These are phyloP conservation scores for Anadara kagoshimensis DNA, from an alignment of 1,140 invertebrate genomes.

Conservation along the genomic window DNA sequence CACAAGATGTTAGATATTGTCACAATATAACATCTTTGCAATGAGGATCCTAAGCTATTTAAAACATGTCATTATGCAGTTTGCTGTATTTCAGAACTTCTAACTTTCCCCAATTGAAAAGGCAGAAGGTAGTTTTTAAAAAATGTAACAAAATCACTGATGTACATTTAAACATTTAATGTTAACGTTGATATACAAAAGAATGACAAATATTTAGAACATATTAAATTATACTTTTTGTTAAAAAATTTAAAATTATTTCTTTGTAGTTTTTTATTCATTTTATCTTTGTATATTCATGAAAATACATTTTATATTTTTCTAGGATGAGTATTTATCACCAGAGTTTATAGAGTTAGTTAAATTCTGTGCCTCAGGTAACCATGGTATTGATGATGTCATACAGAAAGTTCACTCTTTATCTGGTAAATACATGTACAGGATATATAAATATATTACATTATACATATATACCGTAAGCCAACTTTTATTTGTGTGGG, in stretches of 20 bases:
- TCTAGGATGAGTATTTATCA: constrained; percentile 50
- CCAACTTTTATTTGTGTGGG: too few relatives aligned
- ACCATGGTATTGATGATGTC: constrained; percentile 37
- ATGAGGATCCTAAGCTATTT: too few relatives aligned
- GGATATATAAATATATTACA: neutral
- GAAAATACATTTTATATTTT: constrained; percentile 18
- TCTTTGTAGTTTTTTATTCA: neutral
- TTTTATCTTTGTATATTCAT: neutral
- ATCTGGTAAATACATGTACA: constrained; percentile 14
- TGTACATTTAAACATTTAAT: neutral
- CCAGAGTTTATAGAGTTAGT: constrained; percentile 54
- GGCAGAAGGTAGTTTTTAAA: too few relatives aligned
- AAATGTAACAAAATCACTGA: too few relatives aligned
- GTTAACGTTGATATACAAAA: neutral
- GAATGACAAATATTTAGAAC: neutral
- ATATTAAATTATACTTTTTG: neutral
- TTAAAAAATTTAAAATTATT: neutral
- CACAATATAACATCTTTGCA: too few relatives aligned
- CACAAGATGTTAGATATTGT: too few relatives aligned
- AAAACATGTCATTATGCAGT: too few relatives aligned
- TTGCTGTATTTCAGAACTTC: too few relatives aligned
- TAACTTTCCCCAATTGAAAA: too few relatives aligned
- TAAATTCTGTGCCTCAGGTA: constrained; percentile 36
- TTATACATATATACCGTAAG: neutral
- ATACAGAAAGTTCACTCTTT: constrained; percentile 29